A percentile compares a stretch with the other conserved stretches of the same genome.
These are phyloP conservation scores for Ligdia adustata DNA, from an alignment of 2,888 invertebrate species.

Conservation along the genomic window DNA sequence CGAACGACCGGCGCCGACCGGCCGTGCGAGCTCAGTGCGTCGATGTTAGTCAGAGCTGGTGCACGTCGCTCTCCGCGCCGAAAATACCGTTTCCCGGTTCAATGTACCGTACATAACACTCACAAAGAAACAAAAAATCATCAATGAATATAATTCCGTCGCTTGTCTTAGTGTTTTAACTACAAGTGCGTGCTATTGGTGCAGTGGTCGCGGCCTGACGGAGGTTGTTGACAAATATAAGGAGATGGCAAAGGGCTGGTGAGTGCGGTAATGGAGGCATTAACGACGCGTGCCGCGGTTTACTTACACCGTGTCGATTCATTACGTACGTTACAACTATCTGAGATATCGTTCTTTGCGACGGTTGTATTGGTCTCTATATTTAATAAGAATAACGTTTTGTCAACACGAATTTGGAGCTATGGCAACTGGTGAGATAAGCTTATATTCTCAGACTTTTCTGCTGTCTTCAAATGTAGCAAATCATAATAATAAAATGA, in stretches of 20 bases:
- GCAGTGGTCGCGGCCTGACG: conserved; percentile 38
- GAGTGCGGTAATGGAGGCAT: conserved; percentile 46
- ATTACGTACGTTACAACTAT: conserved; percentile 40
- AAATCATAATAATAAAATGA: no score
- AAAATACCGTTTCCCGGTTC: conserved; percentile 34
- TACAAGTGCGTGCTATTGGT: conserved; percentile 25
- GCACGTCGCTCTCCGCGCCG: conserved; percentile 15
- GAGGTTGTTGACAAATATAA: conserved; percentile 40
- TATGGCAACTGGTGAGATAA: no score
- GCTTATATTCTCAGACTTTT: no score
- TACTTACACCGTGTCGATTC: conserved; percentile 50
- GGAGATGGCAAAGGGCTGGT: conserved; percentile 58
- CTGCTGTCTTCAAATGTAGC: no score
- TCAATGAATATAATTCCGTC: conserved; percentile 3
- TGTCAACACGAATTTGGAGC: no score
- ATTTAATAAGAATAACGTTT: conserved; percentile 3
- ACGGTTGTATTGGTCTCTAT: conserved; percentile 3
- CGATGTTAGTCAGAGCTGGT: conserved; percentile 5
- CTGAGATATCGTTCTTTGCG: conserved; percentile 15
- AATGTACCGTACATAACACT: conserved; percentile 21
- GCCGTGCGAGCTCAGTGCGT: conserved; percentile 30
- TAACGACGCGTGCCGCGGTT: conserved; percentile 53
- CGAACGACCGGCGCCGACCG: conserved; percentile 18
- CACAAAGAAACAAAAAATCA: conserved; percentile 12
- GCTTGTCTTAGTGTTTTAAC: neutral